Evolutionary conservation across 2,113 vertebrate species (phyloP).

Genomic region (Mirounga angustirostris): DNA sequence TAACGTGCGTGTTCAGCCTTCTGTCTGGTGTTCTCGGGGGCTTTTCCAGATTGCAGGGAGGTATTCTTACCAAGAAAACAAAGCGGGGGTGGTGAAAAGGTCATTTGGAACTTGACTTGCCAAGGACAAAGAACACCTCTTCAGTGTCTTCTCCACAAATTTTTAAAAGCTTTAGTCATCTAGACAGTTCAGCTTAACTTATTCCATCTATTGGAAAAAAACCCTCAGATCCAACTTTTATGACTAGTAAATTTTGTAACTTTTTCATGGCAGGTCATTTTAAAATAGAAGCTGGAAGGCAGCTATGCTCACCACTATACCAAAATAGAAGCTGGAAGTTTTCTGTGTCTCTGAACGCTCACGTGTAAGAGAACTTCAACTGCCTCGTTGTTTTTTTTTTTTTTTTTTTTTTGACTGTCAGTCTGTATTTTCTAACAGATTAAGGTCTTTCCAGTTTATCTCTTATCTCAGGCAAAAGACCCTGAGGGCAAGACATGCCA

Average conservation of each 20-base stretch:
- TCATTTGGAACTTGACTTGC: background rate
- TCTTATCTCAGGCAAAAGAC: background rate
- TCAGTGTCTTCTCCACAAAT: background rate
- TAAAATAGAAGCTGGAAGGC: slow-evolving; percentile 54
- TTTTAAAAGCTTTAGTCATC: background rate
- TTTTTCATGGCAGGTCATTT: background rate
- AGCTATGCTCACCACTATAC: slow-evolving; percentile 91
- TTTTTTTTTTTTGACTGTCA: background rate
- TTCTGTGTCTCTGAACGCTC: background rate
- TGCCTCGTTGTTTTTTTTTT: background rate
- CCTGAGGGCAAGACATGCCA: background rate
- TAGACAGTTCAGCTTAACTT: background rate
- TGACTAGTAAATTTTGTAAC: background rate
- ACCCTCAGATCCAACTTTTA: background rate
- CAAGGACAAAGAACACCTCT: background rate
- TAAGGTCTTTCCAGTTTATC: background rate
- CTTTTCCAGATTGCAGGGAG: background rate
- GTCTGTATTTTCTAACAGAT: background rate
- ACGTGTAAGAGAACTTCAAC: background rate
- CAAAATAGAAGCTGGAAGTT: background rate
- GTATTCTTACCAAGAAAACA: background rate
- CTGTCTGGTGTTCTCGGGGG: background rate
- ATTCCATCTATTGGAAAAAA: background rate
- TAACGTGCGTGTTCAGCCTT: background rate
- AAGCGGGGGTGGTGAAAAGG: background rate